Percentiles rank a stretch among this genome's conserved stretches.
Conservation (phyloP, 2,113 vertebrate genomes). For the Phycodurus eques region DNA sequence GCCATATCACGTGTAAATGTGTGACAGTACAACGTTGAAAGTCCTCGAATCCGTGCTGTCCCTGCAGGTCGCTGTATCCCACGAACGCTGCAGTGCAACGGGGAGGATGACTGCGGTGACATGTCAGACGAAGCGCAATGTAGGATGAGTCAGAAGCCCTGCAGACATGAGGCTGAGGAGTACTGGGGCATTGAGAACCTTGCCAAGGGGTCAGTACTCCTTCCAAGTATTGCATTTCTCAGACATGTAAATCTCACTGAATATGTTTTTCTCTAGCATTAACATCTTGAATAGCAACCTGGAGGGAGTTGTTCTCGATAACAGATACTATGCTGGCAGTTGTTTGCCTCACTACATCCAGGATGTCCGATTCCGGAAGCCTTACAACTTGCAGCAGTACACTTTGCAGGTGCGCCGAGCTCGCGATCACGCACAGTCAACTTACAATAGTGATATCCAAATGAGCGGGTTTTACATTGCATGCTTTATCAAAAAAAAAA, state of each 20-base stretch:
- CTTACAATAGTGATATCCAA: not conserved
- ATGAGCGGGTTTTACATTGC: not conserved
- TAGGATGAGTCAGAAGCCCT: constrained; percentile 72
- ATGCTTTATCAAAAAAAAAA: too few species aligned
- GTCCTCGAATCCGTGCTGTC: not conserved
- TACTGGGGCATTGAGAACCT: constrained; percentile 88
- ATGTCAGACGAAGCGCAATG: constrained; percentile 86
- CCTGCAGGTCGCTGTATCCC: constrained; percentile 82
- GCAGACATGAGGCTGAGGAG: constrained; percentile 78
- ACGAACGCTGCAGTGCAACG: constrained; percentile 83
- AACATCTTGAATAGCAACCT: constrained; percentile 83
- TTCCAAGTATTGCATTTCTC: not conserved
- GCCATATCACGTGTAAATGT: not conserved
- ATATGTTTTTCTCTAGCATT: constrained; percentile 68
- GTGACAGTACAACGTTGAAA: too few species aligned
- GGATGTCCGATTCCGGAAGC: constrained; percentile 85
- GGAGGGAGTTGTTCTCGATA: constrained; percentile 87
- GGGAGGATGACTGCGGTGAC: constrained; percentile 93
- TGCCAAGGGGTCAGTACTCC: constrained; percentile 82
- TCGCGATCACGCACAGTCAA: not conserved
- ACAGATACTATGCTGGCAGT: constrained; percentile 85
- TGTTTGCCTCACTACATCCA: constrained; percentile 84
- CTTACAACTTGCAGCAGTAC: constrained; percentile 87
- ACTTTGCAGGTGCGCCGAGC: constrained; percentile 71
- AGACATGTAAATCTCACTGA: not conserved